Evolutionary conservation across 2,888 invertebrate species (phyloP), one percentile per base, ranked within the genome.

Genomic region (Balanococcus diminutus): DNA sequence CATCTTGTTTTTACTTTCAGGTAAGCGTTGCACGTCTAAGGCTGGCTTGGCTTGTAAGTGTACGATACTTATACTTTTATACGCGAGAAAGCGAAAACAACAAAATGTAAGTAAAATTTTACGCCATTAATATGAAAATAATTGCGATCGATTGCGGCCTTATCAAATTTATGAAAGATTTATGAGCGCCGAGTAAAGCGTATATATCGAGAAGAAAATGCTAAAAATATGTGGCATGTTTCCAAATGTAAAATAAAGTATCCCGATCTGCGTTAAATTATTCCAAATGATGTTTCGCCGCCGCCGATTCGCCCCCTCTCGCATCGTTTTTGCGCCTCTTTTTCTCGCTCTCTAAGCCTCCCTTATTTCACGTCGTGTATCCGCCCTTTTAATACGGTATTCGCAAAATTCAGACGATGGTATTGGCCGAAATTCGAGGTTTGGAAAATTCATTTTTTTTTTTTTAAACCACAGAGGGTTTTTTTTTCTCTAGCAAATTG

Each of bases 101-200:
- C 72, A 32, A 72, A 32, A 28, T 72, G 72, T 32, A 32, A 72
- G 72, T 72, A 32, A 72, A 72, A 72, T 72, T 72, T 72, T 25
- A 72, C 72, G 32, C 72, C 72, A 72, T 72, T 72, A 72, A 72
- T 72, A 72, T 72, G 72, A 72, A 72, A 72, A 72, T 72, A 72
- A 72, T 72, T 72, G 72, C 72, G 32, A 72, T 72, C 72, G 72
- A 72, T 72, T 31, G 28, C 72, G 72, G 72, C 72, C 16, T 72
- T 72, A 72, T 72, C 72, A 72, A 72, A 72, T 72, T 72, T 72
- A 72, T 72, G 72, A 72, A 72, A 72, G 72, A 72, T 72, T 72
- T 72, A 72, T 72, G 72, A 72, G 72, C 11, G 16, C 31, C 72
- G 28, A 28, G 72, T 28, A 31, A n/a, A n/a, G 56, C 72, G 72